Evolutionary conservation across 1,140 invertebrate species (phyloP), one percentile per base, ranked within the genome.

Genomic region (Heliothis subflexa): DNA sequence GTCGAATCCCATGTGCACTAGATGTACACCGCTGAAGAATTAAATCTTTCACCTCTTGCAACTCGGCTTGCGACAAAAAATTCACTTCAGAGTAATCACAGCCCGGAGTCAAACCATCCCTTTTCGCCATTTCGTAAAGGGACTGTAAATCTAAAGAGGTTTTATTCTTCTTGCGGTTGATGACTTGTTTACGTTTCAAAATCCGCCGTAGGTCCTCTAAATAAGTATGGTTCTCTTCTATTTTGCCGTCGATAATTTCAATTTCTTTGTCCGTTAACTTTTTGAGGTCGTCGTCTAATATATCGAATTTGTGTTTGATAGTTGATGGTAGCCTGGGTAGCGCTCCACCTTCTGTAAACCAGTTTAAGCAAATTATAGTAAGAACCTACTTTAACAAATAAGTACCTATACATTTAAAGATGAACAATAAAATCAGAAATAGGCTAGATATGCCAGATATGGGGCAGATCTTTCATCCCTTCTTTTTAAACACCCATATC

Each of bases 241-340:
- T 86, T 54, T 91, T 87, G 3, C 78, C 81, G 71, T 93, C 92
- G 10, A 94, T 92, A 40, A 94, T 91, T 86, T 94, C 92, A 12
- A 94, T 86, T 75, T 93, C 92, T 62, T 90, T 92, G 11, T 90
- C 86, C 25, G 86, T 91, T 2, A 91, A 50, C 72, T 87, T 87
- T 2, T 83, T 80, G 12, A 92, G 76, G 71, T 91, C 91, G 25
- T 88, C 87, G 18, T 89, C 79, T 9, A 68, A 61, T 40, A 93
- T 84, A 14, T 91, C 68, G 50, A 89, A 89, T 16, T 90, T 84
- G 0, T 78, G 72, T 83, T 86, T 91, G 9, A 92, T 70, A 28
- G 64, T 62, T 16, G 86, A 84, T 47, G 89, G 82, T 59, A 91
- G 54, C 73, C 18, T 64, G n/a, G 59, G 47, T 55, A 16, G 14